A percentile compares a stretch with the other conserved stretches of the same genome.
Conservation (phyloP, 35 echinoderm and acorn worm species). For the Ophioderma brevispina region DNA sequence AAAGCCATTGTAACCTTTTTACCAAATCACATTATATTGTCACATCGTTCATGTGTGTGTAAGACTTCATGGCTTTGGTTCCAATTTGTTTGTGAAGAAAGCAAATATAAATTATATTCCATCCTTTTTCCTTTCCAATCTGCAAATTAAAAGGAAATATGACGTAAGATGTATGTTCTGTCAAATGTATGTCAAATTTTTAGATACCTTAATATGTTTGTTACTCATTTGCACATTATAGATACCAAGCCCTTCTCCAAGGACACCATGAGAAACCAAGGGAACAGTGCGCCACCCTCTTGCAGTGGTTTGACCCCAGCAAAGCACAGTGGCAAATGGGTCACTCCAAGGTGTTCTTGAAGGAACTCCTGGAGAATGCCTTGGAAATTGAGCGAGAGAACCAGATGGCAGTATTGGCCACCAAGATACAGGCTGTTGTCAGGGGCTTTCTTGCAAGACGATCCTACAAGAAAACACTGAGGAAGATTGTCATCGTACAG, state of each 20-base stretch:
- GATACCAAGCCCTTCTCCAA: slow-evolving; percentile 74
- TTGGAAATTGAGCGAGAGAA: slow-evolving; percentile 73
- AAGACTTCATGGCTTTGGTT: too few relatives aligned
- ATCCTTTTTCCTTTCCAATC: too few relatives aligned
- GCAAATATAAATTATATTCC: too few relatives aligned
- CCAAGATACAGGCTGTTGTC: slow-evolving; percentile 67
- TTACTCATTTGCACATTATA: too few relatives aligned
- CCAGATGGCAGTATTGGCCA: slow-evolving; percentile 57
- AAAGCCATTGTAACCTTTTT: too few relatives aligned
- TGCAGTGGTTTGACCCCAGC: slow-evolving; percentile 45
- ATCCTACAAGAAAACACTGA: slow-evolving; percentile 39
- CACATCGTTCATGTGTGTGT: too few relatives aligned
- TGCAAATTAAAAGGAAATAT: too few relatives aligned
- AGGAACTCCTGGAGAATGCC: slow-evolving; percentile 74
- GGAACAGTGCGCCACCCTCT: slow-evolving; percentile 46
- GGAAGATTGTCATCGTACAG: slow-evolving; percentile 61
- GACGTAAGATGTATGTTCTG: too few relatives aligned
- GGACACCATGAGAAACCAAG: not conserved
- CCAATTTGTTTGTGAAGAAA: too few relatives aligned
- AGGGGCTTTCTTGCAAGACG: slow-evolving; percentile 79
- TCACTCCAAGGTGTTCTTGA: slow-evolving; percentile 91
- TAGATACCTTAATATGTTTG: too few relatives aligned
- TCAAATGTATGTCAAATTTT: too few relatives aligned
- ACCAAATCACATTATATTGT: too few relatives aligned
- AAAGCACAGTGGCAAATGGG: slow-evolving; percentile 92